Evolutionary conservation across 2,113 vertebrate species (phyloP), one percentile per base, ranked within the genome.

Genomic region (Stictonetta naevosa): DNA sequence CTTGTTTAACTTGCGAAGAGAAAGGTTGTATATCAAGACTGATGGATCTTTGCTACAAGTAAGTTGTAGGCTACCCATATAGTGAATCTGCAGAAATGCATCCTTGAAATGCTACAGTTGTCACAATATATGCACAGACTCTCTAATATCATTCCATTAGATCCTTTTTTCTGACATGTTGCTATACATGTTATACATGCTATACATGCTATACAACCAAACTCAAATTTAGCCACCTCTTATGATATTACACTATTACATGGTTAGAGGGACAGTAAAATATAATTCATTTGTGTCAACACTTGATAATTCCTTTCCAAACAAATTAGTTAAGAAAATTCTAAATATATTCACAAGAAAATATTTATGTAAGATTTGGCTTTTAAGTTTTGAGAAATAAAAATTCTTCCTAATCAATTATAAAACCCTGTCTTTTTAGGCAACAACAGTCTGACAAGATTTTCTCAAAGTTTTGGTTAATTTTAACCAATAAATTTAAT

Each of bases 71-170:
- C 46, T 90, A 17, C 56, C 50, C 75, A 77, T 44, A 13, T 13
- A 75, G 25, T 80, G 75, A 95, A 93, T 64, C 52, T 68, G 80
- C 95, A 97, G 88, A 92, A 90, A 66, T 22, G 55, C 60, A 75
- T 52, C 74, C 90, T 92, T 55, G 60, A 89, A 93, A 38, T 38
- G 92, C 88, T 91, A 72, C 4, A 81, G 60, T 48, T 95, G 91
- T 93, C 95, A 94, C 77, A 95, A 74, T 77, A 71, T 25, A 93
- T 89, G 60, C 87, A 68, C 62, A 64, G 80, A 88, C 87, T 63
- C 0, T 0, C 77, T 86, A 63, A 79, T 87, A 92, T 55, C 40
- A 31, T 91, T 53, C 66, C 48, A 83, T 87, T 89, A 74, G 87
- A 85, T 87, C 58, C 31, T 42, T 83, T 56, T 77, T 58, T 56